Percentiles rank a stretch among this genome's conserved stretches.
Conservation (phyloP, 2,113 vertebrate genomes). For the Jaculus jaculus region DNA sequence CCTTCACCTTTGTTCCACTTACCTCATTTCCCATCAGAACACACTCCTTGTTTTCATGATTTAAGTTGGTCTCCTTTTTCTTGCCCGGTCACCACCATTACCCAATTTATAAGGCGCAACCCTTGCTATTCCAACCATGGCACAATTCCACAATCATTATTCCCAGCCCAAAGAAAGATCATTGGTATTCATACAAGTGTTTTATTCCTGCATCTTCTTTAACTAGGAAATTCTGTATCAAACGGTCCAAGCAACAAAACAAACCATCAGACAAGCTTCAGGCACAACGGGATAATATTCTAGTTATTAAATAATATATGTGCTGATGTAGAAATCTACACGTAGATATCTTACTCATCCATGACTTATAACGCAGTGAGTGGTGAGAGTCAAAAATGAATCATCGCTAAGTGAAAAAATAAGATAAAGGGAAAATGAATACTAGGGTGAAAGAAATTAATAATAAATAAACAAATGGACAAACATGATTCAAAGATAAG, state of each 20-base stretch:
- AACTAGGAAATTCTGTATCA: neutral
- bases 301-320: neutral
- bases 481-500: no score
- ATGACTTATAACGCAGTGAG: fast-evolving
- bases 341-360: neutral
- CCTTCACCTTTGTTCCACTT: neutral
- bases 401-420: neutral
- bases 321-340: fast-evolving
- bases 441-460: no score
- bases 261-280: fast-evolving
- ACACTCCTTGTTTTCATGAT: fast-evolving
- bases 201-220: fast-evolving
- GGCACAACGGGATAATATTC: fast-evolving
- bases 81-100: neutral
- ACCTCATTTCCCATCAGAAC: neutral
- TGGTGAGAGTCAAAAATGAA: neutral
- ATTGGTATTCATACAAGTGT: neutral
- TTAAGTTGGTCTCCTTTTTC: neutral
- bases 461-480: no score
- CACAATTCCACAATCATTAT: fast-evolving
- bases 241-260: neutral
- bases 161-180: neutral
- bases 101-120: neutral
- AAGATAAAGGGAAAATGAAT: neutral
- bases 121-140: fast-evolving